A percentile compares a stretch with the other conserved stretches of the same genome.
phyloP scores from a whole-genome alignment of 2,888 invertebrate genomes.

The Diarsia mendica region DNA sequence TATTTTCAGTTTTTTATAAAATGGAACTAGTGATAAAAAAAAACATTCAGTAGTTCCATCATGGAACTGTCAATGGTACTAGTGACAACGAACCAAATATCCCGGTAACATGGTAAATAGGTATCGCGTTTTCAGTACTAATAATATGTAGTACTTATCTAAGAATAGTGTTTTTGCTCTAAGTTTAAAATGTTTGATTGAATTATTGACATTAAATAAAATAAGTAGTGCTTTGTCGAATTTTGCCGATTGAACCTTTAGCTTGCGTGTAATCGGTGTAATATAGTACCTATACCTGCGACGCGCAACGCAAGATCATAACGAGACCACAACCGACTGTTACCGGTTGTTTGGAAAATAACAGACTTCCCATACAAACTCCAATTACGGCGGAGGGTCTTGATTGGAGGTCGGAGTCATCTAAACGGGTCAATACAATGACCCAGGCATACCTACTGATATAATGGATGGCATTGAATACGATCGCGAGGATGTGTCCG shows the following conservation, averaged over 20 bases:
- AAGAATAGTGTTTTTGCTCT: background rate
- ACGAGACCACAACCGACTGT: constrained; percentile 24
- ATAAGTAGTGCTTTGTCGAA: background rate
- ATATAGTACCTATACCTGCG: too few species aligned
- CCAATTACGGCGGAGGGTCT: constrained; percentile 46
- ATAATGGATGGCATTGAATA: constrained; percentile 43
- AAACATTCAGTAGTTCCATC: too few species aligned
- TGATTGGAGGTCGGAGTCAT: constrained; percentile 49
- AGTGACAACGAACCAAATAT: too few species aligned
- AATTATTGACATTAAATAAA: too few species aligned
- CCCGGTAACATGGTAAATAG: too few species aligned
- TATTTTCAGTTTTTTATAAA: too few species aligned
- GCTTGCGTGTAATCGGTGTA: too few species aligned
- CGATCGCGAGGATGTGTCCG: constrained; percentile 14
- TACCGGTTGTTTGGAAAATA: constrained; percentile 30
- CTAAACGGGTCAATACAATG: constrained; percentile 50
- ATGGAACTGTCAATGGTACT: too few species aligned
- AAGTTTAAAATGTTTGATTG: background rate
- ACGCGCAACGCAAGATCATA: too few species aligned
- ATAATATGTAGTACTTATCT: too few species aligned
- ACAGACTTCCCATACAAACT: constrained; percentile 38
- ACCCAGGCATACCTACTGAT: constrained; percentile 10
- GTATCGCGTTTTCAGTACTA: too few species aligned
- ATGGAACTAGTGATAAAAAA: too few species aligned
- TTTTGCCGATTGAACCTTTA: background rate